Evolutionary conservation across 2,113 vertebrate genomes (phyloP).

Genomic region (Sinocyclocheilus rhinocerous): DNA sequence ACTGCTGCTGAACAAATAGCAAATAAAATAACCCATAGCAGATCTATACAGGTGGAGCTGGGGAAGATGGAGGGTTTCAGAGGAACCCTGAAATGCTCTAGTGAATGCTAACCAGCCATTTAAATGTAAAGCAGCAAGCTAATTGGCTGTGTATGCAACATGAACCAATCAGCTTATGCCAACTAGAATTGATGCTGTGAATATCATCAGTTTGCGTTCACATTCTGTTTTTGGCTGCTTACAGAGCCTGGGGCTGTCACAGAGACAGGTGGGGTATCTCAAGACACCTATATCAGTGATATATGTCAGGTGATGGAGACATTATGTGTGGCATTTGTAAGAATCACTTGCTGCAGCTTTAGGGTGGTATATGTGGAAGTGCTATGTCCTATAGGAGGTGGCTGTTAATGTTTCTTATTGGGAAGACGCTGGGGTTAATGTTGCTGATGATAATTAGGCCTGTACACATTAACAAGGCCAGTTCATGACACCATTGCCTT

Average conservation of each 20-base stretch:
- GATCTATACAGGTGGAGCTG: no score
- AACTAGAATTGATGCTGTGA: no score
- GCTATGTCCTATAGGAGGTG: background rate
- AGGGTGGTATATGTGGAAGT: background rate
- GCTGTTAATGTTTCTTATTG: background rate
- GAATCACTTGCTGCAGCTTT: background rate
- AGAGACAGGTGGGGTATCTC: background rate
- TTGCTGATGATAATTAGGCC: background rate
- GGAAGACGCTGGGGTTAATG: background rate
- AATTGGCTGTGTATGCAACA: no score
- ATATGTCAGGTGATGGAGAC: conserved; percentile 3
- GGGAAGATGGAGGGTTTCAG: no score
- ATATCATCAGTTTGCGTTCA: background rate
- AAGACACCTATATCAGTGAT: background rate
- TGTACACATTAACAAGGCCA: background rate
- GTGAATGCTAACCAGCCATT: no score
- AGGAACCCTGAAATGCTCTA: no score
- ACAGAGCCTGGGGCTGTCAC: background rate
- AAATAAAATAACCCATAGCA: no score
- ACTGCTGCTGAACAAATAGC: no score
- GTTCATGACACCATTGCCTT: background rate
- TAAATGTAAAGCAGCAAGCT: no score
- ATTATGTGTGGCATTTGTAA: background rate
- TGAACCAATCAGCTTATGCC: no score
- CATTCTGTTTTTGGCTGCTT: background rate